Base-by-base conservation (phyloP, 2,888 invertebrate species). In the Anthoptus insignis region DNA sequence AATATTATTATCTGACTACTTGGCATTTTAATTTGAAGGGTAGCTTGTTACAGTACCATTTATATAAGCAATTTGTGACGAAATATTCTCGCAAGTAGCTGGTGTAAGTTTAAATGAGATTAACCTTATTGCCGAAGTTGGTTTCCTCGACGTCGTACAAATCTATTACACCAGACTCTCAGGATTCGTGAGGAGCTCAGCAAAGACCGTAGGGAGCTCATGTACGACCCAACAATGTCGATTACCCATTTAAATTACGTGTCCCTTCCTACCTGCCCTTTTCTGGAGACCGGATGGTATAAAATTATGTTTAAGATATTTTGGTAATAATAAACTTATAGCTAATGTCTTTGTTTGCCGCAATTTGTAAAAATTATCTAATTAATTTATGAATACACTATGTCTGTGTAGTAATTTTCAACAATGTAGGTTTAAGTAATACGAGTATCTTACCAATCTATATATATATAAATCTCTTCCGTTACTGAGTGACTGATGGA, bases 31-130 rank as follows among this genome's bases (percentile, higher is more conserved):
- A 64, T 64, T 64, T 32, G 42, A 39, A 57, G 50, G 64, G 57
- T 39, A 42, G 37, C 57, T 27, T 57, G 49, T 64, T 50, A 50
- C 39, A 32, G 27, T 29, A 27, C 21, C 37, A 64, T 64, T 52
- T 52, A 22, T 64, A 19, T 64, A 32, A 64, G 58, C 64, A 64
- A 64, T 64, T 64, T 64, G 52, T 52, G 52, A 32, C 21, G 19
- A 45, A 58, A 64, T 58, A 58, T 45, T 57, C 64, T 64, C 19
- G 14, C 42, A 64, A 58, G 52, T 64, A 50, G 50, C 34, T 29
- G 57, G 56, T 45, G 47, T 64, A 64, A 64, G 57, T 58, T 64
- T 64, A 64, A n/a, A 64, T 58, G 42, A 64, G 57, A 58, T 64
- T 58, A 58, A 64, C 57, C 50, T 64, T 64, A 64, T 64, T 64